Percentiles rank a stretch among this genome's conserved stretches.
Evolutionary conservation across 2,888 invertebrate species (phyloP).

Genomic region (Pseudeuparius sepicola): DNA sequence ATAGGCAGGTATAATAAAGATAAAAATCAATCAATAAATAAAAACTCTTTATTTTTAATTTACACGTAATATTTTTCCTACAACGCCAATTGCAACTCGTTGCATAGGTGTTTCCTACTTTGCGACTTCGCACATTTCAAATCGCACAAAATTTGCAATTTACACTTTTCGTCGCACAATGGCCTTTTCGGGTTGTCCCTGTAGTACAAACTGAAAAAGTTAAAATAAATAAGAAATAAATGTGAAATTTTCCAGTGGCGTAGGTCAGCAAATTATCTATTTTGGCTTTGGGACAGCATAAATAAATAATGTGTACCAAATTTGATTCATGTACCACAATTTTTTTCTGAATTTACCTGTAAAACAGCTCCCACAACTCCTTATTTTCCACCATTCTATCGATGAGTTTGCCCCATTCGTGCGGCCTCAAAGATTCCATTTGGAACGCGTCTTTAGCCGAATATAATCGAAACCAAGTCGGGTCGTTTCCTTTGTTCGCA

Average conservation of each 20-base stretch:
- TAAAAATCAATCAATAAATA: too few species aligned
- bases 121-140: slow-evolving; percentile 77
- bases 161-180: slow-evolving; percentile 69
- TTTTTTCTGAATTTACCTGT: slow-evolving; percentile 51
- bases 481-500: slow-evolving; percentile 65
- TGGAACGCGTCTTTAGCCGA: slow-evolving; percentile 73
- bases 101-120: slow-evolving; percentile 69
- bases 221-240: too few species aligned
- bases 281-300: too few species aligned
- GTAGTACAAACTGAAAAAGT: slow-evolving; percentile 67
- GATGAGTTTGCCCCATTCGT: slow-evolving; percentile 84
- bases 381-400: slow-evolving; percentile 76
- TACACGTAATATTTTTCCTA: too few species aligned
- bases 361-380: slow-evolving; percentile 74
- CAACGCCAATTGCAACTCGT: slow-evolving; percentile 52
- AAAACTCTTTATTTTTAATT: too few species aligned
- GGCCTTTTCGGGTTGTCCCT: slow-evolving; percentile 77
- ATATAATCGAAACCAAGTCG: slow-evolving; percentile 81
- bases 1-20: too few species aligned
- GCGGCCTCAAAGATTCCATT: slow-evolving; percentile 72
- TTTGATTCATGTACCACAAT: too few species aligned
- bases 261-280: too few species aligned
- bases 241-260: too few species aligned
- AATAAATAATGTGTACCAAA: too few species aligned
- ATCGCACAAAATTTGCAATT: slow-evolving; percentile 75